Base-by-base conservation (phyloP, 2,888 invertebrate species). In the Caenorhabditis sp. region DNA sequence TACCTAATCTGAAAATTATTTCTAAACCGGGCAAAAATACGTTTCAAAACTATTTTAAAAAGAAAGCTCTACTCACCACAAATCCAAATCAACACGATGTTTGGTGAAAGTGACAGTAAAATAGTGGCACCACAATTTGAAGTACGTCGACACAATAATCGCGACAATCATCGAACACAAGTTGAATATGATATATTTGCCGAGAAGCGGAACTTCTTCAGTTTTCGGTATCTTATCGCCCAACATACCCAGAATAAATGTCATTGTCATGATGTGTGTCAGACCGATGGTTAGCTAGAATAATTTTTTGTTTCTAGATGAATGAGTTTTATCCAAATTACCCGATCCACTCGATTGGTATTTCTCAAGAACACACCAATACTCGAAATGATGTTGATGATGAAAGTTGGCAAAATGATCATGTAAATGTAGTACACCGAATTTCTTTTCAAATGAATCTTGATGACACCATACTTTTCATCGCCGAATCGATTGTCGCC, bases 211-310 rank as follows among this genome's bases (percentile, higher is more conserved):
- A 21, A 69, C 63, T n/a, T 55, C 61, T 50, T 58, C 60, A 27
- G 69, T 60, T 26, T 57, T 27, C 6, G 69, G 69, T 10, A 69
- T 69, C 24, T 61, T 64, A 8, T 64, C 69, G 23, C 64, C 64
- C 64, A 69, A 60, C 26, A 69, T 60, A 17, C 69, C 69, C 5
- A 69, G 51, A 12, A 69, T 64, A 23, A 69, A 69, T 3, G 69
- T 69, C 69, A 69, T 69, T 6, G 69, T 69, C 69, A 69, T 69
- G n/a, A 69, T 64, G 31, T 69, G 64, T 10, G 69, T 69, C 23
- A 69, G 64, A 19, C 69, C 69, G 0, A 69, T 64, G 24, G 57
- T 65, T 12, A 64, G 51, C 64, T 69, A 59, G 54, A 63, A 62
- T 17, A 50, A 31, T 31, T 31, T 31, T 31, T 31, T 31, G 31